Percentiles rank a stretch among this genome's conserved stretches.
phyloP scores from a whole-genome alignment of 1,140 invertebrate species.

The Alviniconcha marisindica region DNA sequence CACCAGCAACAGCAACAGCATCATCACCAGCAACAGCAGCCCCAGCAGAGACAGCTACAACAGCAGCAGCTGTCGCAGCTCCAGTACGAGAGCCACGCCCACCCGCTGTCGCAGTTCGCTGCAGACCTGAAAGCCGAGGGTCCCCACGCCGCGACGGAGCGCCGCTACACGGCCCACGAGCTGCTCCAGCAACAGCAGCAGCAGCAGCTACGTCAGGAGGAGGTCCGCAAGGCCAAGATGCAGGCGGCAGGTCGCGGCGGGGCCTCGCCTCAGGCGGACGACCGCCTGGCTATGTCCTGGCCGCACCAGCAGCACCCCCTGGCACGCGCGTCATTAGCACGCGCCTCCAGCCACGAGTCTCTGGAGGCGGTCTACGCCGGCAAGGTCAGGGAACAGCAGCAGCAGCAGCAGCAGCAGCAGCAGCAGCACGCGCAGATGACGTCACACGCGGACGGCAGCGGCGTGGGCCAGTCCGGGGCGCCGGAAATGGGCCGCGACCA shows the following conservation, averaged over 20 bases:
- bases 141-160: neutral
- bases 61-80: neutral
- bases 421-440: neutral
- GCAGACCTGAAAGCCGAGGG: neutral
- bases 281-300: neutral
- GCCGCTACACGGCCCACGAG: neutral
- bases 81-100: neutral
- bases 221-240: neutral
- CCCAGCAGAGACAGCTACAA: too few species aligned
- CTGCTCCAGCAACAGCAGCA: neutral
- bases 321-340: neutral
- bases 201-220: neutral
- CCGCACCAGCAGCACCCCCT: neutral
- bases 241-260: neutral
- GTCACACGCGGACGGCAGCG: too few species aligned
- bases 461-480: neutral
- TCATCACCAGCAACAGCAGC: too few species aligned
- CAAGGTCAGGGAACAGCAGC: neutral
- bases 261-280: neutral
- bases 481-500: constrained; percentile 2
- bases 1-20: constrained; percentile 9
- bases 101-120: neutral
- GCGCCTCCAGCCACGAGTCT: neutral
- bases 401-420: too few species aligned
- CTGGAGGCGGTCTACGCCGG: constrained; percentile 4